phyloP scores from a whole-genome alignment of 2,797 vertebrate species.

The Zenarchopterus dispar region DNA sequence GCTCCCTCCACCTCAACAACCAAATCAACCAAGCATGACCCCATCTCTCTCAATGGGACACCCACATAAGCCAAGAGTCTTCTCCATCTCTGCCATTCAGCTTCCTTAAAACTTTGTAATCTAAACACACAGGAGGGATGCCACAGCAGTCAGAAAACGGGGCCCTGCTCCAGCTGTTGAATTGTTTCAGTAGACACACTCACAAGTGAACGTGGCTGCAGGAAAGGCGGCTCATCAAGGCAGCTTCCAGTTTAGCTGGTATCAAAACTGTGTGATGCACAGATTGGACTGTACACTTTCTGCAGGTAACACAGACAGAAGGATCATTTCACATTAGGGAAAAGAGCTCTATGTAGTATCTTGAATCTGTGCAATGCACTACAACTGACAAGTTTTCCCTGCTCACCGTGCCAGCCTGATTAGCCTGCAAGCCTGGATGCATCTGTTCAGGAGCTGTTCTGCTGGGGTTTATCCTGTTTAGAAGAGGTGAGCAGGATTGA shows the following conservation, averaged over 20 bases:
- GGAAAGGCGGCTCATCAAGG: slow-evolving; percentile 18
- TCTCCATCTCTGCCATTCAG: slow-evolving; percentile 42
- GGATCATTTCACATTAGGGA: slow-evolving; percentile 18
- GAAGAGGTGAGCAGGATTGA: slow-evolving; percentile 42
- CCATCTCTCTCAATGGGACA: slow-evolving; percentile 55
- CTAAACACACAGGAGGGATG: slow-evolving; percentile 59
- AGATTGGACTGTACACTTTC: slow-evolving; percentile 17
- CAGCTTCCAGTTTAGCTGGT: slow-evolving; percentile 28
- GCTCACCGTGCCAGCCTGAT: slow-evolving; percentile 41
- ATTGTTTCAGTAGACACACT: slow-evolving; percentile 43
- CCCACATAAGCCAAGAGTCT: slow-evolving; percentile 46
- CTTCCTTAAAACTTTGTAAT: slow-evolving; percentile 52
- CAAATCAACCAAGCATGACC: slow-evolving; percentile 64
- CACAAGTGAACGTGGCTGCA: slow-evolving; percentile 11
- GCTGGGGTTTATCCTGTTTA: slow-evolving; percentile 55
- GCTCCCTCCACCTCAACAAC: slow-evolving; percentile 74
- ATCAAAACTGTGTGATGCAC: slow-evolving; percentile 28
- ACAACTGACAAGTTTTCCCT: slow-evolving; percentile 32
- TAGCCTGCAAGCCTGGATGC: slow-evolving; percentile 33
- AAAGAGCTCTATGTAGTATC: slow-evolving; percentile 14
- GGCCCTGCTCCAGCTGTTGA: slow-evolving; percentile 47
- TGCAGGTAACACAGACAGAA: slow-evolving; percentile 3
- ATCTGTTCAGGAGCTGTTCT: slow-evolving; percentile 58
- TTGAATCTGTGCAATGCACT: slow-evolving; percentile 1
- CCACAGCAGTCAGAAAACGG: slow-evolving; percentile 49